Base-by-base conservation (phyloP, 2,888 invertebrate species). In the Stenurella melanura region DNA sequence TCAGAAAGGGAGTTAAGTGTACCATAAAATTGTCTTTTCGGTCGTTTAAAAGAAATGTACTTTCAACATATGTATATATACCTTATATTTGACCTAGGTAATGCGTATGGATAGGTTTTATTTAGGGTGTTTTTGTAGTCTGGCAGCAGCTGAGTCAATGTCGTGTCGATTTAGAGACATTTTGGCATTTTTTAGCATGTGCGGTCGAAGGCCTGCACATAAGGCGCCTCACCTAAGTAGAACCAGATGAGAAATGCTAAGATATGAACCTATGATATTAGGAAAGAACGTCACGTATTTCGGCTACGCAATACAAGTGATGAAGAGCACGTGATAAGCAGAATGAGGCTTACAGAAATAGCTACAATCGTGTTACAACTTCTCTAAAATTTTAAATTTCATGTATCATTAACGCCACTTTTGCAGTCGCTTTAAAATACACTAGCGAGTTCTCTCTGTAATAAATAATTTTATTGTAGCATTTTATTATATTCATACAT, bases 261-360 rank as follows among this genome's bases (percentile, higher is more conserved):
- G 78, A 79, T 80, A 78, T 77, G 76, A 77, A 74, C 79, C 79
- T 69, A 50, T 63, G 76, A 78, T 82, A 82, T 79, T 78, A 79
- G 76, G 78, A 74, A 81, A 79, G 82, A 81, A 78, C 76, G 79
- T 81, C 82, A 82, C 82, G 82, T 82, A 79, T 78, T 75, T 61
- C 63, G 75, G 72, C 74, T 78, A 80, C 73, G 82, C 78, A 80
- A 80, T 77, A 73, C 76, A 74, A 73, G 74, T 78, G 80, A 80
- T 81, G 80, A 78, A 78, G 73, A 76, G 78, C 79, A 80, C 79
- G 78, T 80, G 81, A 81, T 80, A 79, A 81, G 76, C 78, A 73
- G 77, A 76, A 77, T 73, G 56, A 73, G 72, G 73, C 50, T 61
- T 60, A 56, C 77, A 75, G 76, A 80, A 80, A 80, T 80, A 77